Evolutionary conservation across 1,140 invertebrate species (phyloP).

Genomic region (Thaumatotibia leucotreta): DNA sequence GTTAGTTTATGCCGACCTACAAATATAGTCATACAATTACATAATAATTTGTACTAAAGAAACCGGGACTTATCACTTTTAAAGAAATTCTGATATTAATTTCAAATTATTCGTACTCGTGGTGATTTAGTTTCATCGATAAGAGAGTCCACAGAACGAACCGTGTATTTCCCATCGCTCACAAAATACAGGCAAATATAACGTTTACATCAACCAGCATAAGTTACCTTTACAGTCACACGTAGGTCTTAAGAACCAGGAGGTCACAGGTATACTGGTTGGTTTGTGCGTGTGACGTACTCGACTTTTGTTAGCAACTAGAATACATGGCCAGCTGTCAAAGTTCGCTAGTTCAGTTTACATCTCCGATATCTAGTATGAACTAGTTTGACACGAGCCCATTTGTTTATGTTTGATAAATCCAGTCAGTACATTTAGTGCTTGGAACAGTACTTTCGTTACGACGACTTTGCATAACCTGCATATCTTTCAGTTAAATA

Average conservation of each 20-base stretch:
- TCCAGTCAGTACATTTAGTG: background rate
- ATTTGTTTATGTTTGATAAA: slow-evolving; percentile 14
- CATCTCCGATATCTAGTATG: slow-evolving; percentile 17
- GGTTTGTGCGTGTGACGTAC: background rate
- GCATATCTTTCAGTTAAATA: background rate
- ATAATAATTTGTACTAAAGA: no score
- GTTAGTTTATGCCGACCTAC: no score
- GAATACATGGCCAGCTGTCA: background rate
- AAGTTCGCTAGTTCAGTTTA: background rate
- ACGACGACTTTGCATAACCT: background rate
- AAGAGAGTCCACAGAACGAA: background rate
- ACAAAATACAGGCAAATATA: background rate
- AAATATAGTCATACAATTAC: no score
- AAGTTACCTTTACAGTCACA: background rate
- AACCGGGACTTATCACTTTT: no score
- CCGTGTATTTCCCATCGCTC: background rate
- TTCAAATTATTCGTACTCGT: background rate
- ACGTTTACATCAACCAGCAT: background rate
- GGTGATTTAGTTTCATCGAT: background rate
- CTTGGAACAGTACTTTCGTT: background rate
- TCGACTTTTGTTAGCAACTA: background rate
- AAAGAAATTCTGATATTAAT: background rate
- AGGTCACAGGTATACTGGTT: background rate
- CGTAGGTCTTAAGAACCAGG: background rate
- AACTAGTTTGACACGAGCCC: slow-evolving; percentile 44